These are phyloP conservation scores for Chesias legatella DNA, from an alignment of 2,888 invertebrate genomes.

Conservation along the genomic window DNA sequence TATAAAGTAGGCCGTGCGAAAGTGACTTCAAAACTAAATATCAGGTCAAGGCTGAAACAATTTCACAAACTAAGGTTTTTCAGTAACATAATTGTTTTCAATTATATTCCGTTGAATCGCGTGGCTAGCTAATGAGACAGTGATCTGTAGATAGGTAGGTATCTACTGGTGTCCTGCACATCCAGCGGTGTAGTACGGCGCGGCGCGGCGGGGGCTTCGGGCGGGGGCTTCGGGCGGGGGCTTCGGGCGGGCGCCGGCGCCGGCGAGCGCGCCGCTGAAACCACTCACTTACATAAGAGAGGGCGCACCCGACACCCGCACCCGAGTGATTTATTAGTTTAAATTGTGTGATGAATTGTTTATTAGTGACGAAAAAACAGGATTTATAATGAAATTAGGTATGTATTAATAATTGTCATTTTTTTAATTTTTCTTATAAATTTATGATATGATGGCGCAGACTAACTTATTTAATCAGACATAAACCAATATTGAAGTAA, in stretches of 20 bases:
- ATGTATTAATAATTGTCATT: too few relatives aligned
- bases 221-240: neutral
- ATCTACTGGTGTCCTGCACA: conserved; percentile 7
- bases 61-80: conserved; percentile 4
- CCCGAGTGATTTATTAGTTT: conserved; percentile 10
- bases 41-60: too few relatives aligned
- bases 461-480: neutral
- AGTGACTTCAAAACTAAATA: too few relatives aligned
- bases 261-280: conserved; percentile 15
- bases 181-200: conserved; percentile 1
- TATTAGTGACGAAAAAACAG: conserved; percentile 6
- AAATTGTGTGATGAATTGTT: conserved; percentile 2
- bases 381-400: conserved; percentile 23
- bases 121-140: too few relatives aligned
- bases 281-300: conserved; percentile 51
- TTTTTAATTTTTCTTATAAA: conserved; percentile 1
- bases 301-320: conserved; percentile 40
- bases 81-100: conserved; percentile 1
- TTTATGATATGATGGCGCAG: neutral
- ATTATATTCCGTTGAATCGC: neutral
- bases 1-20: too few relatives aligned
- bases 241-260: conserved; percentile 5
- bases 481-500: too few relatives aligned
- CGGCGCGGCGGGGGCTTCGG: conserved; percentile 8
- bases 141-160: conserved; percentile 4